Percentiles rank a stretch among this genome's conserved stretches.
Evolutionary conservation across 1,140 invertebrate species (phyloP).

Genomic region (Sitobion miscanthi): DNA sequence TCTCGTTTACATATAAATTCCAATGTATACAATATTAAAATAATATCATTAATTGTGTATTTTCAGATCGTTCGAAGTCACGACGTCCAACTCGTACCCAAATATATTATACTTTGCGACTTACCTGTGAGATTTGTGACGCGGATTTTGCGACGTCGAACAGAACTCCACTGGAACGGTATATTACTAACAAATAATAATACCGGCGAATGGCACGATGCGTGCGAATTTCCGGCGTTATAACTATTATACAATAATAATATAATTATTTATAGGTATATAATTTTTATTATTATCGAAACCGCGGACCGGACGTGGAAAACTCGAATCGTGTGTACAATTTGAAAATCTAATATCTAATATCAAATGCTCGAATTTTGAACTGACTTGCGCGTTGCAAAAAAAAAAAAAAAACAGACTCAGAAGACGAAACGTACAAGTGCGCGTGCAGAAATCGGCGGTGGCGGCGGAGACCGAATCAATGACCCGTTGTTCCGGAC

Average conservation of each 20-base stretch:
- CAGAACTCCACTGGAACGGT: neutral
- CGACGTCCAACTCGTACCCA: neutral
- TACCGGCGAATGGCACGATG: neutral
- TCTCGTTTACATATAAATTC: neutral
- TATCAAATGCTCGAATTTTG: neutral
- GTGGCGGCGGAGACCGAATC: conserved; percentile 3
- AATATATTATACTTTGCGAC: neutral
- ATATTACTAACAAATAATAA: conserved; percentile 7
- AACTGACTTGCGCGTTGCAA: neutral
- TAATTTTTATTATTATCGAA: neutral
- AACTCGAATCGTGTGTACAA: neutral
- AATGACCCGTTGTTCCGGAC: conserved; percentile 55
- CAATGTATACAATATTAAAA: neutral
- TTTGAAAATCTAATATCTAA: neutral
- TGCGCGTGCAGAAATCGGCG: neutral
- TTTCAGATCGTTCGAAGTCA: neutral
- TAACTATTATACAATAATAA: neutral
- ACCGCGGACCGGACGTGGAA: neutral
- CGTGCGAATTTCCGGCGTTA: neutral
- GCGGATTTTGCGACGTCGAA: neutral
- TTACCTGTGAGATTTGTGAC: neutral
- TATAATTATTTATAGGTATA: neutral
- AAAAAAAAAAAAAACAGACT: neutral
- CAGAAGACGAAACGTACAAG: neutral
- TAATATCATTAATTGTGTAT: neutral